A percentile compares a stretch with the other conserved stretches of the same genome.
Evolutionary conservation across 2,888 invertebrate genomes (phyloP).

Genomic region (Drosophila cognata): DNA sequence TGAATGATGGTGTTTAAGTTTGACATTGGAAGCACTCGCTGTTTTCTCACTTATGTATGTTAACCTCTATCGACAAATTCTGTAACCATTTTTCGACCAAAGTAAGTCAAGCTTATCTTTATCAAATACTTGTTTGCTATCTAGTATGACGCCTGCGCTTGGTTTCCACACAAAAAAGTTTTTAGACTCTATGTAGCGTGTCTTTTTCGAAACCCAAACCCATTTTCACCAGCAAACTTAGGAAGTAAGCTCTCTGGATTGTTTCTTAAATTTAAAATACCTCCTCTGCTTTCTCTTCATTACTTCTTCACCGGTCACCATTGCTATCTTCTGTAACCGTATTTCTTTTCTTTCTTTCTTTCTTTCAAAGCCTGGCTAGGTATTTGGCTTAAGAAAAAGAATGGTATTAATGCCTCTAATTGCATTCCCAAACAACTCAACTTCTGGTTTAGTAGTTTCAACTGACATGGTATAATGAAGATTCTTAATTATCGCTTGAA

Average conservation of each 20-base stretch:
- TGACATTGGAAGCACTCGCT: background rate
- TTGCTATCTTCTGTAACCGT: background rate
- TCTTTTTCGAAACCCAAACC: background rate
- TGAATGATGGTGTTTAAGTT: background rate
- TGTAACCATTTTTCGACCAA: background rate
- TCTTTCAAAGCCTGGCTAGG: background rate
- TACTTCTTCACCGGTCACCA: background rate
- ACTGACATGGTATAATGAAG: background rate
- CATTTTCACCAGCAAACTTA: too few species aligned
- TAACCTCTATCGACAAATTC: background rate
- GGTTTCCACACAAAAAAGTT: background rate
- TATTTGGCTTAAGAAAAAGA: too few species aligned
- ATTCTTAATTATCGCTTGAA: background rate
- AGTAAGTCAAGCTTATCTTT: background rate
- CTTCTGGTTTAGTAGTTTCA: background rate
- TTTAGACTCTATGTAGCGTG: background rate
- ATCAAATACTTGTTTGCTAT: background rate
- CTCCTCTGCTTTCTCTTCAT: background rate
- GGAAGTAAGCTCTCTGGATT: background rate
- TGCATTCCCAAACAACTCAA: background rate
- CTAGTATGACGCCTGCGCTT: background rate
- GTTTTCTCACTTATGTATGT: background rate
- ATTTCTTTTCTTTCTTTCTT: background rate
- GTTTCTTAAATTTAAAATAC: background rate
- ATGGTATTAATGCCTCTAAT: background rate